Percentiles rank a stretch among this genome's conserved stretches.
phyloP scores from a whole-genome alignment of 2,888 invertebrate genomes.

The Zootermopsis nevadensis region DNA sequence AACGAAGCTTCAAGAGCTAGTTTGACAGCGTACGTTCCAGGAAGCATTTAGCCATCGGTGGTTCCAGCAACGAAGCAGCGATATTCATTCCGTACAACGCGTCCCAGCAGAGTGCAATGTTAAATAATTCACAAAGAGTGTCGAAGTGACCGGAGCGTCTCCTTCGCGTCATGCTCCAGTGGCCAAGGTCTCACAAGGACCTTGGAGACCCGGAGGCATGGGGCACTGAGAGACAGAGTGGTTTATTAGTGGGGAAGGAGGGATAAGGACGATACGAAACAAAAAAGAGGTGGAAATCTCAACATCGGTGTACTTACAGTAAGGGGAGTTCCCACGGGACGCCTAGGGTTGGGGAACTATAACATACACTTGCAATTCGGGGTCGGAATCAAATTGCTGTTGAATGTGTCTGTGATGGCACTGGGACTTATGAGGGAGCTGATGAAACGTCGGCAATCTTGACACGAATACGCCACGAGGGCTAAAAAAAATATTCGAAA shows the following conservation, averaged over 20 bases:
- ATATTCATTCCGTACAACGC: constrained; percentile 28
- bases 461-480: too few relatives aligned
- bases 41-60: not conserved
- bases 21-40: not conserved
- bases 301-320: not conserved
- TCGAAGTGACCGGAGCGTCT: constrained; percentile 31
- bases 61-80: not conserved
- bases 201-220: constrained; percentile 37
- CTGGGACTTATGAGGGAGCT: not conserved
- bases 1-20: too few relatives aligned
- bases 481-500: too few relatives aligned
- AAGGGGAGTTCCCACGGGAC: constrained; percentile 20
- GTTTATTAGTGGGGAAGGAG: constrained; percentile 45
- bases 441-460: too few relatives aligned
- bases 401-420: not conserved
- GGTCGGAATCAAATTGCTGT: constrained; percentile 4
- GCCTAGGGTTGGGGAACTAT: not conserved
- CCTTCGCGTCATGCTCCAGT: constrained; percentile 41
- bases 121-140: constrained; percentile 45
- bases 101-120: constrained; percentile 40
- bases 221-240: constrained; percentile 24
- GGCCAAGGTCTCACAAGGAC: constrained; percentile 49
- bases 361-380: not conserved
- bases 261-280: not conserved
- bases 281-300: constrained; percentile 25